A percentile compares a stretch with the other conserved stretches of the same genome.
These are phyloP conservation scores for Sinopyrophorus schimmeli DNA, from an alignment of 2,888 invertebrate genomes.

Conservation along the genomic window DNA sequence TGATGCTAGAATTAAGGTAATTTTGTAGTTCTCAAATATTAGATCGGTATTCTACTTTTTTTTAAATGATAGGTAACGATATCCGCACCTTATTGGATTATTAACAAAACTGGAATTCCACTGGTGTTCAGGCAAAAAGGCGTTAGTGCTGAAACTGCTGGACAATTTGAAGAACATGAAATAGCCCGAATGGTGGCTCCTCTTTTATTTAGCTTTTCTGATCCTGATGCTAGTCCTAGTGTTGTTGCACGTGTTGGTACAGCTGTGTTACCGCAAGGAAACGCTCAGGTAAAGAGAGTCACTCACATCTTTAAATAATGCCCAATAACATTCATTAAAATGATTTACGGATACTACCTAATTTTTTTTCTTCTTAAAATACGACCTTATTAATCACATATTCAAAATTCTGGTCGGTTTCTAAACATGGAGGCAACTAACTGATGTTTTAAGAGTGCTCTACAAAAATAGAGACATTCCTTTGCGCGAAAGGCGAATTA, in stretches of 20 bases:
- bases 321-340: too few species aligned
- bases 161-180: constrained; percentile 95
- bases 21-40: too few species aligned
- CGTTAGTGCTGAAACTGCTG: constrained; percentile 73
- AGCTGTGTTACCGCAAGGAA: constrained; percentile 57
- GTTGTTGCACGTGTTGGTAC: constrained; percentile 78
- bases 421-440: too few species aligned
- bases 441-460: too few species aligned
- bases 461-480: too few species aligned
- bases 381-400: too few species aligned
- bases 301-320: too few species aligned
- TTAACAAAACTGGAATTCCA: constrained; percentile 96
- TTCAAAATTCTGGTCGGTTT: too few species aligned
- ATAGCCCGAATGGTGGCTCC: constrained; percentile 90
- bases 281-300: constrained; percentile 57
- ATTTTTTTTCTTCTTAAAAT: too few species aligned
- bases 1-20: constrained; percentile 51
- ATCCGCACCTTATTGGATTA: constrained; percentile 90
- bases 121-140: constrained; percentile 92
- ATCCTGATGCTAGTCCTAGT: constrained; percentile 82
- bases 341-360: too few species aligned
- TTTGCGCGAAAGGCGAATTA: too few species aligned
- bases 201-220: constrained; percentile 90
- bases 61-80: constrained; percentile 64
- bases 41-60: neutral